A percentile compares a stretch with the other conserved stretches of the same genome.
Conservation (phyloP, 2,888 invertebrate genomes). For the Rhabditophanes sp. region DNA sequence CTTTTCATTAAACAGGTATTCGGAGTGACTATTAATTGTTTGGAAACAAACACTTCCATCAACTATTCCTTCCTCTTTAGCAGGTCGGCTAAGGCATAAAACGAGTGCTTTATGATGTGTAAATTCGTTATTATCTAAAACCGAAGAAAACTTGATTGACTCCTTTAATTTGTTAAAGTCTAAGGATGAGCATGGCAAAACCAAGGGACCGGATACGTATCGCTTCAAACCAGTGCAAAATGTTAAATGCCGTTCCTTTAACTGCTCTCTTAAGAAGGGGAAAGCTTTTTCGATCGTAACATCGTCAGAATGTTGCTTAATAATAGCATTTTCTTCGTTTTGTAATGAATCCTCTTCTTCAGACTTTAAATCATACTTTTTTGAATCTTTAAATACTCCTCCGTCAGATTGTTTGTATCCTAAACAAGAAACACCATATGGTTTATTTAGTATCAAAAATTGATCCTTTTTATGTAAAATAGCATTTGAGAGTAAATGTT, state of each 20-base stretch:
- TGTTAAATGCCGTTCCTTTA: conserved; percentile 1
- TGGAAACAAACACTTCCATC: conserved; percentile 18
- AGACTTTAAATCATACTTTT: conserved; percentile 14
- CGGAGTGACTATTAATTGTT: conserved; percentile 15
- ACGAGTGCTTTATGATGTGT: conserved; percentile 6
- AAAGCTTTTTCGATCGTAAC: conserved; percentile 3
- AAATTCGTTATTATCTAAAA: conserved; percentile 3
- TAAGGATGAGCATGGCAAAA: conserved; percentile 16
- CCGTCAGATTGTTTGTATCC: conserved; percentile 14
- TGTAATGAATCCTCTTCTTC: too few species aligned
- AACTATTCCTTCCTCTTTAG: conserved; percentile 9
- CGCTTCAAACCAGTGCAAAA: conserved; percentile 5
- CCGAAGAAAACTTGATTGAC: conserved; percentile 10
- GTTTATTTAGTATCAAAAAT: conserved; percentile 20
- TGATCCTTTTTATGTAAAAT: too few species aligned
- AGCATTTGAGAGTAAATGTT: too few species aligned
- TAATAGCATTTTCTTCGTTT: background rate
- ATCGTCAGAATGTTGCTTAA: background rate
- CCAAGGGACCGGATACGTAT: conserved; percentile 18
- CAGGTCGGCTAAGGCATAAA: conserved; percentile 12
- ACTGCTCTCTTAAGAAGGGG: conserved; percentile 1
- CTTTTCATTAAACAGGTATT: conserved; percentile 19
- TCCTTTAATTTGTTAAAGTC: conserved; percentile 12
- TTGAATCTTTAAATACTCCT: conserved; percentile 16
- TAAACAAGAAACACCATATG: conserved; percentile 20